Conservation (phyloP, 2,888 invertebrate genomes). For the Beris morrisii region DNA sequence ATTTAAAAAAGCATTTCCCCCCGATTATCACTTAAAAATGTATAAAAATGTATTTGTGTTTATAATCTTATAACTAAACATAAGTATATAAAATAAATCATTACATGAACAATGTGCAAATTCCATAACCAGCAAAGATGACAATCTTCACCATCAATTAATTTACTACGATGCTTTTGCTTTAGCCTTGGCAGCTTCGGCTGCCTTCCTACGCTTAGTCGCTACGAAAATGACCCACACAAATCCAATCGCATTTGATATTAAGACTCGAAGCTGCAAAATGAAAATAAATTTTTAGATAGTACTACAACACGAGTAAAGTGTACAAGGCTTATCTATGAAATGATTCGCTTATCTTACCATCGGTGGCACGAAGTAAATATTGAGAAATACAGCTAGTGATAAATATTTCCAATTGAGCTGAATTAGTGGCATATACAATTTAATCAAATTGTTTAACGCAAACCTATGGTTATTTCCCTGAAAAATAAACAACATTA, state of each 20-base stretch:
- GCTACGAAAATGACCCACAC: conserved; percentile 78
- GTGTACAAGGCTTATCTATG: background rate
- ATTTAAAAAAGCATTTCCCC: no score
- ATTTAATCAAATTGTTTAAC: conserved; percentile 62
- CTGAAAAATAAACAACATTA: conserved; percentile 45
- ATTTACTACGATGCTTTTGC: conserved; percentile 9
- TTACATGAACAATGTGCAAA: background rate
- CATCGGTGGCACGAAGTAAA: conserved; percentile 76
- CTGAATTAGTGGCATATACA: conserved; percentile 68
- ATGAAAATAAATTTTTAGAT: conserved; percentile 17
- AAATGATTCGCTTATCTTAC: conserved; percentile 53
- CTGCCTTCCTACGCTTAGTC: conserved; percentile 63
- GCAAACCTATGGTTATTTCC: conserved; percentile 71
- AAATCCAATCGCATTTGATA: conserved; percentile 75
- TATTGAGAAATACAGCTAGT: conserved; percentile 71
- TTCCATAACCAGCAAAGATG: conserved; percentile 9
- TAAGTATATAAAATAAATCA: no score
- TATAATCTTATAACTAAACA: no score
- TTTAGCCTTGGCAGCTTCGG: conserved; percentile 22
- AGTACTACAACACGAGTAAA: conserved; percentile 8
- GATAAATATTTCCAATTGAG: conserved; percentile 80
- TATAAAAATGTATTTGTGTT: no score
- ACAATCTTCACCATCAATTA: background rate
- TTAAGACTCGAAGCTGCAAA: conserved; percentile 73
- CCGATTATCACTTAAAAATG: no score